Evolutionary conservation across 2,888 invertebrate species (phyloP).

Genomic region (Catocala nupta): DNA sequence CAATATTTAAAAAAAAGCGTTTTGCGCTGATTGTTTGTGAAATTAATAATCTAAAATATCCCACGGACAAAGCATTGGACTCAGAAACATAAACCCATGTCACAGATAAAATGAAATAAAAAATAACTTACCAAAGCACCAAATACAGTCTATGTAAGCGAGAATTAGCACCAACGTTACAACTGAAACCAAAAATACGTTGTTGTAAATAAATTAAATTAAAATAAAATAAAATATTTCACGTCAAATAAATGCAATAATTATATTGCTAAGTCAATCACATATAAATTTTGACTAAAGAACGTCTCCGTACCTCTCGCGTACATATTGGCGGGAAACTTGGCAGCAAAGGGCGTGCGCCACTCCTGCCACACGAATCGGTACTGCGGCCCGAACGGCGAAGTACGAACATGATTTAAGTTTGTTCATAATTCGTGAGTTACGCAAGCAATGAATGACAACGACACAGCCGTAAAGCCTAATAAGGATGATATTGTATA

Average conservation of each 20-base stretch:
- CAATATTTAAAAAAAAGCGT: too few species aligned
- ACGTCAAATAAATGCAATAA: not conserved
- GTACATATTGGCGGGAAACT: conserved; percentile 77
- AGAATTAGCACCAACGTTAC: conserved; percentile 74
- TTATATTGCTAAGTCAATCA: conserved; percentile 39
- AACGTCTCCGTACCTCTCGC: conserved; percentile 69
- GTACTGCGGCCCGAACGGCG: conserved; percentile 52
- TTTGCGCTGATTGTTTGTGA: too few species aligned
- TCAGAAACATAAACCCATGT: too few species aligned
- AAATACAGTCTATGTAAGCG: conserved; percentile 66
- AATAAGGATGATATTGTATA: too few species aligned
- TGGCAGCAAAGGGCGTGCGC: conserved; percentile 61
- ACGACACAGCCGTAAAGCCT: too few species aligned
- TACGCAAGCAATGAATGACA: too few species aligned
- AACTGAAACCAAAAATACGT: conserved; percentile 68
- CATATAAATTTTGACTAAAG: conserved; percentile 3
- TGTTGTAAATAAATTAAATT: conserved; percentile 2
- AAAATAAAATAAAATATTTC: not conserved
- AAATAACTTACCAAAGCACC: conserved; percentile 76
- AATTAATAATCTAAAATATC: too few species aligned
- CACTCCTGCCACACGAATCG: conserved; percentile 56
- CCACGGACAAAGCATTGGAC: too few species aligned
- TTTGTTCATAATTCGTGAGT: too few species aligned
- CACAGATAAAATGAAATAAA: not conserved
- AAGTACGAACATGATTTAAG: too few species aligned